phyloP scores from a whole-genome alignment of 2,797 vertebrate genomes.

The Pseudopleuronectes americanus region DNA sequence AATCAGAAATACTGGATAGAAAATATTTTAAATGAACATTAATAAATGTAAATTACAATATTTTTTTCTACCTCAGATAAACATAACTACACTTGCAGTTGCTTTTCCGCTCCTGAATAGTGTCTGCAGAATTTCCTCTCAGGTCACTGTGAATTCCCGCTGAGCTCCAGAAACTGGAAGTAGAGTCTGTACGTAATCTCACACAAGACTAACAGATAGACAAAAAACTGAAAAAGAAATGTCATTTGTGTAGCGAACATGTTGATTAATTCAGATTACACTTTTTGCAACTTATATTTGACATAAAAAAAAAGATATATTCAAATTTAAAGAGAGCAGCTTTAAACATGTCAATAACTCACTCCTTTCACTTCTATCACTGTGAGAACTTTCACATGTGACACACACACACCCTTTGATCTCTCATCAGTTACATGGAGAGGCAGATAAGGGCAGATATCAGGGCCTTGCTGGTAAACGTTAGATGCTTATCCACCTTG shows the following conservation, averaged over 20 bases:
- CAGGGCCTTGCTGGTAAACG: constrained; percentile 59
- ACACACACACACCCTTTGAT: constrained; percentile 45
- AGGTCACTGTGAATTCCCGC: not conserved
- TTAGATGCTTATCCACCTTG: constrained; percentile 52
- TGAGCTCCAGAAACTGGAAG: no score
- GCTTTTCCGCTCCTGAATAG: not conserved
- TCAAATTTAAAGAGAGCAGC: not conserved
- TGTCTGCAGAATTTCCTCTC: not conserved
- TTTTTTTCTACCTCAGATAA: no score
- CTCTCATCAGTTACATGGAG: constrained; percentile 53
- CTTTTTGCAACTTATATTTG: no score
- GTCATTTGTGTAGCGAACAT: no score
- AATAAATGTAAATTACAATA: no score
- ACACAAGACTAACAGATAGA: no score
- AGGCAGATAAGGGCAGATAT: constrained; percentile 49
- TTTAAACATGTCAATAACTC: not conserved
- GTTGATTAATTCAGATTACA: no score
- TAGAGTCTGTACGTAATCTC: no score
- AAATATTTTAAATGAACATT: no score
- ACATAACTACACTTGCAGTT: not conserved
- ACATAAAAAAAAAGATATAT: no score
- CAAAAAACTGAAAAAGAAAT: no score
- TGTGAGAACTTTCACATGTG: not conserved
- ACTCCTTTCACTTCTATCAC: not conserved
- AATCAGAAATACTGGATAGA: no score